Percentiles rank a stretch among this genome's conserved stretches.
These are phyloP conservation scores for Cydia fagiglandana DNA, from an alignment of 1,140 invertebrate species.

Conservation along the genomic window DNA sequence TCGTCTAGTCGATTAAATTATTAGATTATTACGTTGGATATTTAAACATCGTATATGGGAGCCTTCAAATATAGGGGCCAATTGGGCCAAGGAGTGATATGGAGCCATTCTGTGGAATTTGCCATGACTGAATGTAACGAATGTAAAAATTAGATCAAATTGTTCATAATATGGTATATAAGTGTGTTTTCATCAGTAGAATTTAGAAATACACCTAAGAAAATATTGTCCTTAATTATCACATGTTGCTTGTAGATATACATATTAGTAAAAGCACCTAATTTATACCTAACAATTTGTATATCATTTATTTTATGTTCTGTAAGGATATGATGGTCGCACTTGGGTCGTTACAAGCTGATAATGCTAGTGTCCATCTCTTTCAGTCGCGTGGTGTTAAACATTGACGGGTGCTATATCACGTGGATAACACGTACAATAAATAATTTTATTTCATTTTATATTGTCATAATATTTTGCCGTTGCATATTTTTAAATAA, in stretches of 20 bases:
- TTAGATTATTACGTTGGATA: neutral
- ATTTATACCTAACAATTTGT: neutral
- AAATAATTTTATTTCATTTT: no score
- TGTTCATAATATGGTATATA: neutral
- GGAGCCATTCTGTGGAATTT: neutral
- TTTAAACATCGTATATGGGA: neutral
- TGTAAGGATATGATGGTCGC: neutral
- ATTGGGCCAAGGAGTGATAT: neutral
- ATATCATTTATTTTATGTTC: neutral
- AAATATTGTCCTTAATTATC: neutral
- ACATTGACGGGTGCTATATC: no score
- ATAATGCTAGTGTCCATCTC: no score
- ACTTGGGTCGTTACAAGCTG: no score
- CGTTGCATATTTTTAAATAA: no score
- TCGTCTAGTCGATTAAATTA: no score
- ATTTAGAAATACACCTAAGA: neutral
- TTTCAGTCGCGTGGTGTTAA: no score
- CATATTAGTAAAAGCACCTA: neutral
- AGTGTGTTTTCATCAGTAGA: neutral
- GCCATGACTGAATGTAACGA: slow-evolving; percentile 23
- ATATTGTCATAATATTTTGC: no score
- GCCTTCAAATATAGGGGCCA: slow-evolving; percentile 10
- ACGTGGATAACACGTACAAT: no score
- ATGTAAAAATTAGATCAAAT: slow-evolving; percentile 1
- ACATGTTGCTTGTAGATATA: neutral